Evolutionary conservation across 2,797 vertebrate species (phyloP).

Genomic region (Rhinichthys osculus): DNA sequence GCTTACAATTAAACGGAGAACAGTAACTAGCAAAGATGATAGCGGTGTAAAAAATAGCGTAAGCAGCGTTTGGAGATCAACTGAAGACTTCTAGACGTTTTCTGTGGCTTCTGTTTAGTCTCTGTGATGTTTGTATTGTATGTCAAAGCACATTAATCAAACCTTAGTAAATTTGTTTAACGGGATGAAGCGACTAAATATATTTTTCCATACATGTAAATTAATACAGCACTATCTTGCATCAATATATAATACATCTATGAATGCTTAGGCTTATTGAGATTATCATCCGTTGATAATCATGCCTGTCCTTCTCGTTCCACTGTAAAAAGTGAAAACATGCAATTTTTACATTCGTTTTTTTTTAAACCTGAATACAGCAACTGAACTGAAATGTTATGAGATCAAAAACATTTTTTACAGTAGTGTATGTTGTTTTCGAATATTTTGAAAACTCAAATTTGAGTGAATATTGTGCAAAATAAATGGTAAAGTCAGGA

Average conservation of each 20-base stretch:
- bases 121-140: neutral
- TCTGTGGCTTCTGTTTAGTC: neutral
- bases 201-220: neutral
- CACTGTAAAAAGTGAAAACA: neutral
- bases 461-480: neutral
- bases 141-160: neutral
- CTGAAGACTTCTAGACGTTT: neutral
- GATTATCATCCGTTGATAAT: neutral
- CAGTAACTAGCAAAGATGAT: neutral
- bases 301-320: neutral
- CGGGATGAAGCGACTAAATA: neutral
- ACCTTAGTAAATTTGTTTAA: neutral
- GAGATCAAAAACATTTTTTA: neutral
- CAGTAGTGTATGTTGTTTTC: neutral
- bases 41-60: neutral
- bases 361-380: neutral
- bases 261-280: neutral
- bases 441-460: neutral
- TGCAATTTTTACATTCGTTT: neutral
- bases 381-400: neutral
- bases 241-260: neutral
- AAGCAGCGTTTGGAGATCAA: neutral
- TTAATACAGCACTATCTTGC: neutral
- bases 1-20: slow-evolving; percentile 3
- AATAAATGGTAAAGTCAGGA: neutral